phyloP scores from a whole-genome alignment of 2,888 invertebrate species.

The Drosophila austrosaltans region DNA sequence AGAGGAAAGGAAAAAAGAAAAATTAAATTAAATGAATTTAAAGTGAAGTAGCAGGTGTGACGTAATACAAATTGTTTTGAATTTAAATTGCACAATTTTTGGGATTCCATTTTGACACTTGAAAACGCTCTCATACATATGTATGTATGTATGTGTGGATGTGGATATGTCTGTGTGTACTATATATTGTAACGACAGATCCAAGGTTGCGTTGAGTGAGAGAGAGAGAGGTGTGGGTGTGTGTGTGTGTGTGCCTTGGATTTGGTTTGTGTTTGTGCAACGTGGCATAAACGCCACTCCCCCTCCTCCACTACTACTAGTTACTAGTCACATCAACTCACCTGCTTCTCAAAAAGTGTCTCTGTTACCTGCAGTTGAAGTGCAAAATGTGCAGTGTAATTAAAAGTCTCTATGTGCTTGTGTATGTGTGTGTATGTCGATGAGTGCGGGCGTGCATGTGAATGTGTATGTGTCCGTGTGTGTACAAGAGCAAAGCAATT shows the following conservation, averaged over 20 bases:
- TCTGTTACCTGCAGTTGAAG: constrained; percentile 62
- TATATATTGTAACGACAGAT: constrained; percentile 41
- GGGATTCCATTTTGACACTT: constrained; percentile 9
- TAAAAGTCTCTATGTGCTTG: constrained; percentile 49
- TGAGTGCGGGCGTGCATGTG: too few species aligned
- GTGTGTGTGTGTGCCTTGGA: constrained; percentile 13
- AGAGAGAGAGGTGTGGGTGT: constrained; percentile 26
- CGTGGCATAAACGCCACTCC: constrained; percentile 56
- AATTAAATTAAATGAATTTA: constrained; percentile 54
- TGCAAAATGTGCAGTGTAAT: constrained; percentile 75
- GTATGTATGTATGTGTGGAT: background rate
- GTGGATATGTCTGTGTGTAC: background rate
- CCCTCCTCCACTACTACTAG: constrained; percentile 9
- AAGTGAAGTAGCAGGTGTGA: constrained; percentile 64
- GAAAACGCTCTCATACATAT: too few species aligned
- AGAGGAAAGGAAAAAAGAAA: constrained; percentile 27
- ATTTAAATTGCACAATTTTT: constrained; percentile 39
- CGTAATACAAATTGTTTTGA: constrained; percentile 62
- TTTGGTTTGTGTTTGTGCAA: constrained; percentile 69
- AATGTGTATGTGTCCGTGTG: constrained; percentile 18
- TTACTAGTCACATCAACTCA: constrained; percentile 36
- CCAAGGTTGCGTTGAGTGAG: constrained; percentile 37
- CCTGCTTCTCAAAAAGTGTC: constrained; percentile 43
- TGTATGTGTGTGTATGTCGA: constrained; percentile 24
- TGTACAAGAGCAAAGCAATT: constrained; percentile 41